phyloP scores from a whole-genome alignment of 2,113 vertebrate species.

The Scortum barcoo region DNA sequence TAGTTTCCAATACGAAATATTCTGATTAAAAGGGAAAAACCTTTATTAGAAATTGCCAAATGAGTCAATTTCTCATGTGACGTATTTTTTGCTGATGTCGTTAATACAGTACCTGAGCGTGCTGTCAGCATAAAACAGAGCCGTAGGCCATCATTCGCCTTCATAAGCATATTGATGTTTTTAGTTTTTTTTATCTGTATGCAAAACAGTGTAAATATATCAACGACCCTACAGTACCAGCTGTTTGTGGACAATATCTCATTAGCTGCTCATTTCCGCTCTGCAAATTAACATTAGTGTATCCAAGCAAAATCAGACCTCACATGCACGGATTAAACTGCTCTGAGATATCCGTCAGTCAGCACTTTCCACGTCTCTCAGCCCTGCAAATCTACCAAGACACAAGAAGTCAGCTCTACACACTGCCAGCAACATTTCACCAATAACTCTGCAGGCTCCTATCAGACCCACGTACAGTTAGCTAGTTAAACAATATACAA shows the following conservation, averaged over 20 bases:
- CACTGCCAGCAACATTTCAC: neutral
- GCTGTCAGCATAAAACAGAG: slow-evolving; percentile 37
- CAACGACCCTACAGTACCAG: slow-evolving; percentile 22
- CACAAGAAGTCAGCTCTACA: neutral
- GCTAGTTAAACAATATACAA: neutral
- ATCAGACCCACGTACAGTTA: neutral
- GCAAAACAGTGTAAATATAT: slow-evolving; percentile 29
- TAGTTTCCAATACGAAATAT: slow-evolving; percentile 1
- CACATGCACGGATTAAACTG: neutral
- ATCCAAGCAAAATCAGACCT: neutral
- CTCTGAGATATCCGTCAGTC: neutral
- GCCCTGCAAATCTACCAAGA: neutral
- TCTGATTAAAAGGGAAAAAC: slow-evolving; percentile 1
- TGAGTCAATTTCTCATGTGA: slow-evolving; percentile 20
- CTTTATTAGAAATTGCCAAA: slow-evolving; percentile 15
- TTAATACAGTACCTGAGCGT: neutral
- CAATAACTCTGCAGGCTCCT: neutral
- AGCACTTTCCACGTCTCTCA: neutral
- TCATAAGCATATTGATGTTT: neutral
- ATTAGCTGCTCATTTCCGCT: slow-evolving; percentile 23
- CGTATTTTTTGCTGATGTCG: slow-evolving; percentile 20
- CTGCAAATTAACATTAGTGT: slow-evolving; percentile 1
- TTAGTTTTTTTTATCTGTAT: neutral
- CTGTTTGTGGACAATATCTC: slow-evolving; percentile 32
- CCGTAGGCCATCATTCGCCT: neutral